A percentile compares a stretch with the other conserved stretches of the same genome.
These are phyloP conservation scores for Clarias magur DNA, from an alignment of 2,113 vertebrate species.

Conservation along the genomic window DNA sequence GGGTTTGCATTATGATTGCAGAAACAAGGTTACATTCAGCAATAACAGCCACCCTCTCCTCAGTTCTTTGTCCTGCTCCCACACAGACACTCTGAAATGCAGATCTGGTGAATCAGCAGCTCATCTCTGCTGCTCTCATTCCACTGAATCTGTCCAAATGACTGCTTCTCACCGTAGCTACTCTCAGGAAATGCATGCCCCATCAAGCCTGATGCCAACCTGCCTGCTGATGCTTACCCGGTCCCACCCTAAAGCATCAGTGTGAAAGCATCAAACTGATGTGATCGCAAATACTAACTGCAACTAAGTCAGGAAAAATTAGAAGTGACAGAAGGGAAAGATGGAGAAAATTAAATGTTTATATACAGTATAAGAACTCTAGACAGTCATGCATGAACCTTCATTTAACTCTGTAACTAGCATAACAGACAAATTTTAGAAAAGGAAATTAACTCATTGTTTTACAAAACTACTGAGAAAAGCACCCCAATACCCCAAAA, in stretches of 20 bases:
- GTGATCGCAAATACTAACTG: constrained; percentile 1
- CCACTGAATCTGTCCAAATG: constrained; percentile 44
- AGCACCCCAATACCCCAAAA: not conserved
- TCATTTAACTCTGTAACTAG: not conserved
- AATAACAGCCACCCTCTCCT: not conserved
- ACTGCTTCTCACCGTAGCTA: constrained; percentile 41
- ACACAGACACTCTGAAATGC: constrained; percentile 10
- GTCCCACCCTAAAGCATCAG: not conserved
- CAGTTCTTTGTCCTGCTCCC: not conserved
- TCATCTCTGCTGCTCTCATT: constrained; percentile 28
- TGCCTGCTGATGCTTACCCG: constrained; percentile 23
- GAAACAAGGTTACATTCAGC: not conserved
- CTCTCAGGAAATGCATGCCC: constrained; percentile 43
- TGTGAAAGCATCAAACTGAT: constrained; percentile 4
- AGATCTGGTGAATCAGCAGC: constrained; percentile 29
- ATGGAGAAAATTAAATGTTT: not conserved
- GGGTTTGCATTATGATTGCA: not conserved
- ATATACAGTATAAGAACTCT: not conserved
- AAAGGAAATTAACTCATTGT: not conserved
- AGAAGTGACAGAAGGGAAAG: not conserved
- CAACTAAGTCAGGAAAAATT: constrained; percentile 34
- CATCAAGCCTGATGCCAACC: constrained; percentile 24
- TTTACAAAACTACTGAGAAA: not conserved
- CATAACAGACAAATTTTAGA: not conserved
- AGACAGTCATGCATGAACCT: not conserved